Evolutionary conservation across 2,797 vertebrate species (phyloP).

Genomic region (Neosilurus hyrtlii): DNA sequence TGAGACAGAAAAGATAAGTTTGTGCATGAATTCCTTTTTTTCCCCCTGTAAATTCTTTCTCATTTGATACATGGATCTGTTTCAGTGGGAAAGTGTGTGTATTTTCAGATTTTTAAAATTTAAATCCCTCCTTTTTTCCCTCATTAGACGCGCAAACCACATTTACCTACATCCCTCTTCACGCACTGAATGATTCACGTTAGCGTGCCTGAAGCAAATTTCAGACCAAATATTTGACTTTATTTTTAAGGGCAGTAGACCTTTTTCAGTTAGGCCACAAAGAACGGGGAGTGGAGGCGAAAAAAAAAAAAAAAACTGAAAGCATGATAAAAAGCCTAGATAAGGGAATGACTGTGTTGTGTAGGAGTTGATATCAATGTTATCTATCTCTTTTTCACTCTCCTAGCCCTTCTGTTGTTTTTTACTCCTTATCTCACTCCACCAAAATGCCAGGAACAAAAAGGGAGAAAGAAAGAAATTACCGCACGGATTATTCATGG

Average conservation of each 20-base stretch:
- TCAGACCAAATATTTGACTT: constrained; percentile 74
- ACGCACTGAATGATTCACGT: constrained; percentile 53
- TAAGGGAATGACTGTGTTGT: constrained; percentile 86
- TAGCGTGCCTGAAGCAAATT: constrained; percentile 65
- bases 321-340: constrained; percentile 88
- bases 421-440: constrained; percentile 88
- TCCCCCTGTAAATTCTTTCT: constrained; percentile 12
- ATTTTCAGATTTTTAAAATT: constrained; percentile 17
- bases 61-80: constrained; percentile 28
- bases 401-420: constrained; percentile 89
- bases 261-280: constrained; percentile 74
- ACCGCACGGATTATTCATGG: constrained; percentile 75
- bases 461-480: constrained; percentile 78
- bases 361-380: constrained; percentile 90
- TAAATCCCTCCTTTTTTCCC: constrained; percentile 19
- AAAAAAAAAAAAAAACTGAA: constrained; percentile 72
- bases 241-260: constrained; percentile 72
- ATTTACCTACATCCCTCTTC: constrained; percentile 24
- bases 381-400: constrained; percentile 95
- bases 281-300: constrained; percentile 60
- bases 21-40: constrained; percentile 40
- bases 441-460: constrained; percentile 98
- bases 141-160: constrained; percentile 2
- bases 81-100: constrained; percentile 12
- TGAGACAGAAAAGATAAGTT: constrained; percentile 68